phyloP scores from a whole-genome alignment of 2,113 vertebrate species.

The Aldabrachelys gigantea region DNA sequence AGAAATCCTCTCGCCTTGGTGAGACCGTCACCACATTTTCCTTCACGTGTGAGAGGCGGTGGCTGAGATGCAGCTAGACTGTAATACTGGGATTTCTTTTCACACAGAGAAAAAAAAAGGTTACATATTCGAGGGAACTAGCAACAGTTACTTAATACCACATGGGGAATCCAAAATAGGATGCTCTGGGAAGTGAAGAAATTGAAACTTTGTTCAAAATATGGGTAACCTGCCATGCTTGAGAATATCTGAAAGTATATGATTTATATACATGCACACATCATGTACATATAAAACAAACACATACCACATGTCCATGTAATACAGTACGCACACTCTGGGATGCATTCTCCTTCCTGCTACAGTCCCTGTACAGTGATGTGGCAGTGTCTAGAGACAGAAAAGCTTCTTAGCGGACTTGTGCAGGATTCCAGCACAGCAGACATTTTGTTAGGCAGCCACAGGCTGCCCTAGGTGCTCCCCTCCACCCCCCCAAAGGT shows the following conservation, averaged over 20 bases:
- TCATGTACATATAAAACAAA: neutral
- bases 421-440: neutral
- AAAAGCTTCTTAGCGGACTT: neutral
- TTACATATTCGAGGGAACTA: neutral
- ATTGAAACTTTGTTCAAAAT: neutral
- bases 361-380: neutral
- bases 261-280: neutral
- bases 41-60: neutral
- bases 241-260: neutral
- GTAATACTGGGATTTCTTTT: neutral
- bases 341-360: too few relatives aligned
- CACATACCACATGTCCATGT: neutral
- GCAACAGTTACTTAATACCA: neutral
- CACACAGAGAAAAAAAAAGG: neutral
- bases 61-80: neutral
- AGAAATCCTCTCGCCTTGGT: neutral
- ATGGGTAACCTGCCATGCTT: neutral
- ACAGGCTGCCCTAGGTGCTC: neutral
- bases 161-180: neutral
- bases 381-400: neutral
- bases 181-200: neutral
- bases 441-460: neutral
- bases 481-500: neutral
- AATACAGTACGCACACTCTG: neutral
- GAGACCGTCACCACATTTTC: neutral